These are phyloP conservation scores for Clinocottus analis DNA, from an alignment of 2,113 vertebrate species.

Conservation along the genomic window DNA sequence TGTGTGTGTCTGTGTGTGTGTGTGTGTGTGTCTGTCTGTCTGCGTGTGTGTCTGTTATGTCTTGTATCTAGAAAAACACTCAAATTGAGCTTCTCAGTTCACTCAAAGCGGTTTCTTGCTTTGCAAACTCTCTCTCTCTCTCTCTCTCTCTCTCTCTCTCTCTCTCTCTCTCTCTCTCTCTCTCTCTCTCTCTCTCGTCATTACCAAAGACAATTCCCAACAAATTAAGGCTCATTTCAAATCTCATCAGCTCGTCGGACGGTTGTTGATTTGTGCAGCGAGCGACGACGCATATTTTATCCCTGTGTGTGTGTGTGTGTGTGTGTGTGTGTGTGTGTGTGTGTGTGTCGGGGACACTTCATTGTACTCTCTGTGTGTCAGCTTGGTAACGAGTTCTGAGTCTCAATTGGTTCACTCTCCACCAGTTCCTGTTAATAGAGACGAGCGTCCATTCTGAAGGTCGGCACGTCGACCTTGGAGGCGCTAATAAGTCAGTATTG, in stretches of 20 bases:
- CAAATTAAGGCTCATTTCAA: conserved; percentile 78
- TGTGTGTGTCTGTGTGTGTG: conserved; percentile 6
- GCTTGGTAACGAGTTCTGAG: conserved; percentile 59
- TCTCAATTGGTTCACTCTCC: conserved; percentile 64
- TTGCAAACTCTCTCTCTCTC: neutral
- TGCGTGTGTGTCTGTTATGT: neutral
- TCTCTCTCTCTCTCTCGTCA: conserved; percentile 19
- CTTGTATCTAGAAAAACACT: neutral
- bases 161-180: neutral
- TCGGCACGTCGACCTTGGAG: conserved; percentile 73
- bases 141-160: neutral
- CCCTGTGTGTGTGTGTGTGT: conserved; percentile 30
- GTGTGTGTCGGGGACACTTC: conserved; percentile 1
- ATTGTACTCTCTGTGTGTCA: conserved; percentile 16
- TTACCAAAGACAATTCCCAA: conserved; percentile 72
- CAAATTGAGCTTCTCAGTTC: neutral
- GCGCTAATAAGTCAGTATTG: conserved; percentile 66
- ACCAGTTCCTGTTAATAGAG: conserved; percentile 71
- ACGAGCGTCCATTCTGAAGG: conserved; percentile 67
- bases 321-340: conserved; percentile 27
- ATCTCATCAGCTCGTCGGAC: conserved; percentile 70
- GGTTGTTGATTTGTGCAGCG: conserved; percentile 70
- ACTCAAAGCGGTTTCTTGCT: neutral
- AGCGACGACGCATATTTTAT: conserved; percentile 75
- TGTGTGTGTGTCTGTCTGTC: neutral